phyloP scores from a whole-genome alignment of 2,113 vertebrate species.

The Apodemus speciosus region DNA sequence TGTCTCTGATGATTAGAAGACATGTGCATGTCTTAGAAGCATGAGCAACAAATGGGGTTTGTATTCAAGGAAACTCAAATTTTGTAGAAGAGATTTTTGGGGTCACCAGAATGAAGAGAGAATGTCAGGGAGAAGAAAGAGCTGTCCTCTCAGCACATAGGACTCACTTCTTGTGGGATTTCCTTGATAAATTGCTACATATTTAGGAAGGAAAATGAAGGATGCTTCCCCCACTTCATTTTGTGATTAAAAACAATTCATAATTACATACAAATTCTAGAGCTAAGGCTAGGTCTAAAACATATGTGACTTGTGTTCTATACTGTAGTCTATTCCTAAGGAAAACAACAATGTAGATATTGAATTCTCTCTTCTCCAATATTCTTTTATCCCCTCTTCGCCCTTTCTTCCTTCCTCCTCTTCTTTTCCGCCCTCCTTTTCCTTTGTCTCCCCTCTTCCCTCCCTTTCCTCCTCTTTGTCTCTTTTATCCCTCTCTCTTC shows the following conservation, averaged over 20 bases:
- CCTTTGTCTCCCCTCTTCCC: neutral
- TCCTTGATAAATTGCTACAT: neutral
- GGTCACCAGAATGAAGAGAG: neutral
- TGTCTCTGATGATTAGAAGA: neutral
- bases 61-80: neutral
- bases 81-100: neutral
- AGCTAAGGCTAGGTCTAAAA: neutral
- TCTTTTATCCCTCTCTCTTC: too few relatives aligned
- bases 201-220: neutral
- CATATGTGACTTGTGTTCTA: neutral
- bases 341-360: fast-evolving
- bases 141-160: neutral
- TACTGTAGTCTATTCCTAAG: neutral
- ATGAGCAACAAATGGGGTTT: neutral
- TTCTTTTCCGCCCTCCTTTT: neutral
- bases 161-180: neutral
- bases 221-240: neutral
- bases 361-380: neutral
- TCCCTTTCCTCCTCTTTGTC: neutral
- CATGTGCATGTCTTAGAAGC: neutral
- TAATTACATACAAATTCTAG: neutral
- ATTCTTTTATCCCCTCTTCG: too few relatives aligned
- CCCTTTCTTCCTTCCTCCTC: neutral
- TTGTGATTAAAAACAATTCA: neutral
- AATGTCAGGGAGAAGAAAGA: neutral